phyloP scores from a whole-genome alignment of 2,888 invertebrate genomes.

The Pristionchus entomophagus region DNA sequence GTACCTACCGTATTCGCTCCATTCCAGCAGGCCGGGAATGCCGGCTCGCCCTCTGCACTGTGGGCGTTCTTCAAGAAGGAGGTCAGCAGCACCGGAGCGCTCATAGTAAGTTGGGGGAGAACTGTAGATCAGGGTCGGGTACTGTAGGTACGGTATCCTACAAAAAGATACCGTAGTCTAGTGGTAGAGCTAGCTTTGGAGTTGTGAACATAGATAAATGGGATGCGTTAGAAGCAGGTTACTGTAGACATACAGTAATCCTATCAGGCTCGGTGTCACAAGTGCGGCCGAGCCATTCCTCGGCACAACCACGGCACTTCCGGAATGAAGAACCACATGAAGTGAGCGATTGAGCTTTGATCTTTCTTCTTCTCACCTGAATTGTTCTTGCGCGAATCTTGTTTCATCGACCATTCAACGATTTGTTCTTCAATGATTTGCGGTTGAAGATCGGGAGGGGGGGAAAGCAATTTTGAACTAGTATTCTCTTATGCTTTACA shows the following conservation, averaged over 20 bases:
- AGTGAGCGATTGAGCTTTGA: not conserved
- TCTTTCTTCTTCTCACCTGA: too few relatives aligned
- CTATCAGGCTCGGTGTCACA: not conserved
- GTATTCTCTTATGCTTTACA: not conserved
- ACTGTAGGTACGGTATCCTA: not conserved
- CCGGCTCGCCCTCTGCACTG: not conserved
- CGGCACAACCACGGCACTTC: conserved; percentile 24
- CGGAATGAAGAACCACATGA: conserved; percentile 30
- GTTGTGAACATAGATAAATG: not conserved
- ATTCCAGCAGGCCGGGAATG: not conserved
- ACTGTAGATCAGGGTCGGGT: not conserved
- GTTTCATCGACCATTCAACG: too few relatives aligned
- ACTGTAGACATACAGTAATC: not conserved
- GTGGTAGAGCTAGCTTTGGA: not conserved
- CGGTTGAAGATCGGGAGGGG: too few relatives aligned
- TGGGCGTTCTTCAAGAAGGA: conserved; percentile 17
- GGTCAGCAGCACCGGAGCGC: not conserved
- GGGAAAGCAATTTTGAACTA: too few relatives aligned
- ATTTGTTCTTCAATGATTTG: too few relatives aligned
- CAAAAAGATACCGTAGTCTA: not conserved
- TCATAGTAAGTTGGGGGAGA: not conserved
- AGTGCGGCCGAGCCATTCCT: not conserved
- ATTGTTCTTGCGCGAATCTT: too few relatives aligned
- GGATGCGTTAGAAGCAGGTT: not conserved
- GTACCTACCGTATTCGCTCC: too few relatives aligned